These are phyloP conservation scores for Morpho achilles DNA, from an alignment of 2,888 invertebrate species.

Conservation along the genomic window DNA sequence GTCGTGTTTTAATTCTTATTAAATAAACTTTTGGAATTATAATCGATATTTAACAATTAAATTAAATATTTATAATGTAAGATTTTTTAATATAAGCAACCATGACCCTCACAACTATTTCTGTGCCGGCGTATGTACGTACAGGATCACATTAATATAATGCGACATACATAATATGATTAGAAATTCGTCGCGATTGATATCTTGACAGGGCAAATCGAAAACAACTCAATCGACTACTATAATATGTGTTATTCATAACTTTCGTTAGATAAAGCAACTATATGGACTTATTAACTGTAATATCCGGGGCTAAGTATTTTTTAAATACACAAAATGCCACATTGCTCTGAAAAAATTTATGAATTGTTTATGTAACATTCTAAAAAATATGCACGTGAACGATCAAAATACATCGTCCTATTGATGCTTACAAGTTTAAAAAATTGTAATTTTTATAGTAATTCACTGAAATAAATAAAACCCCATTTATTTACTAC, in stretches of 20 bases:
- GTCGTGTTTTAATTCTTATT: no score
- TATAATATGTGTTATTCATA: conserved; percentile 19
- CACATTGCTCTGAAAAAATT: conserved; percentile 11
- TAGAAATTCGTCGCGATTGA: conserved; percentile 28
- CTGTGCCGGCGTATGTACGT: conserved; percentile 7
- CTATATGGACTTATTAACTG: conserved; percentile 26
- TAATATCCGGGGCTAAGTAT: no score
- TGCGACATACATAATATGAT: conserved; percentile 32
- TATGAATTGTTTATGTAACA: no score
- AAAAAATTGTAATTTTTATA: no score
- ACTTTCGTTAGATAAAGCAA: conserved; percentile 20
- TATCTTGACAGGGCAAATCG: conserved; percentile 15
- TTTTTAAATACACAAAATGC: conserved; percentile 1
- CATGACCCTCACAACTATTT: conserved; percentile 27
- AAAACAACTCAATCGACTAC: conserved; percentile 9
- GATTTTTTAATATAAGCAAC: conserved; percentile 14
- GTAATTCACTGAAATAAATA: no score
- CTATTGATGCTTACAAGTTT: neutral
- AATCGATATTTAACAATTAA: neutral
- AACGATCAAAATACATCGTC: neutral
- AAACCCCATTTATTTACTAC: no score
- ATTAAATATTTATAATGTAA: conserved; percentile 14
- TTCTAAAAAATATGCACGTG: no score
- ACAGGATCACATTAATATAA: conserved; percentile 20
- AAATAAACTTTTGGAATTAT: no score